These are phyloP conservation scores for Monarcha castaneiventris DNA, from an alignment of 2,113 vertebrate genomes.

Conservation along the genomic window DNA sequence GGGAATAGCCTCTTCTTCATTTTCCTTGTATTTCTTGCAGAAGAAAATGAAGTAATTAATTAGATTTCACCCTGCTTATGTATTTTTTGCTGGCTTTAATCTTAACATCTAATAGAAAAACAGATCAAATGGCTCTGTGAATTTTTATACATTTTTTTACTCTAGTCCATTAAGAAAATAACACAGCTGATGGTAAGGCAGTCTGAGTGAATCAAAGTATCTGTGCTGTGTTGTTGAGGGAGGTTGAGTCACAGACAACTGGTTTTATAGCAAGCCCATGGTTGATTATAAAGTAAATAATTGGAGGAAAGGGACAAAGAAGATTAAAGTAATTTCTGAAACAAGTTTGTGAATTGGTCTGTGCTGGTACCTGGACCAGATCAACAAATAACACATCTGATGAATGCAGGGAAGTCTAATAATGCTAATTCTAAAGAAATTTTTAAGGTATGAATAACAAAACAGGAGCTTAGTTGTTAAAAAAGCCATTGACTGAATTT, in stretches of 20 bases:
- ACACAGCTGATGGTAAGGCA: background rate
- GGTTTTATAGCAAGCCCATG: background rate
- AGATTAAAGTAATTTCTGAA: background rate
- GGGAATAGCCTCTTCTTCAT: background rate
- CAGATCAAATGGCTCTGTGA: background rate
- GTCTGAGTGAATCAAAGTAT: background rate
- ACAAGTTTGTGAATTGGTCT: background rate
- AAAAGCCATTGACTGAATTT: background rate
- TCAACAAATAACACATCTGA: background rate
- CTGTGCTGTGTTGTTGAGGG: background rate
- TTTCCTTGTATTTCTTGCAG: background rate
- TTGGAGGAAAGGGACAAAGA: background rate
- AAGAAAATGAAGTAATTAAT: conserved; percentile 6
- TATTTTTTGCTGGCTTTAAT: conserved; percentile 3
- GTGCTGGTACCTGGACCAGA: background rate
- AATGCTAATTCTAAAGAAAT: background rate
- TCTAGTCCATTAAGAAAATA: conserved; percentile 15
- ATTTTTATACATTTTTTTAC: background rate
- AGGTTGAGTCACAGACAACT: conserved; percentile 25
- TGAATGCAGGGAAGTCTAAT: background rate
- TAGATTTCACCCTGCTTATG: background rate
- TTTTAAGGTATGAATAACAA: background rate
- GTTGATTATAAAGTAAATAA: conserved; percentile 30
- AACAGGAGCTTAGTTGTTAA: background rate
- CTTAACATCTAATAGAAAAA: conserved; percentile 21